A percentile compares a stretch with the other conserved stretches of the same genome.
Conservation (phyloP, 2,797 vertebrate species). For the Lagodon rhomboides region DNA sequence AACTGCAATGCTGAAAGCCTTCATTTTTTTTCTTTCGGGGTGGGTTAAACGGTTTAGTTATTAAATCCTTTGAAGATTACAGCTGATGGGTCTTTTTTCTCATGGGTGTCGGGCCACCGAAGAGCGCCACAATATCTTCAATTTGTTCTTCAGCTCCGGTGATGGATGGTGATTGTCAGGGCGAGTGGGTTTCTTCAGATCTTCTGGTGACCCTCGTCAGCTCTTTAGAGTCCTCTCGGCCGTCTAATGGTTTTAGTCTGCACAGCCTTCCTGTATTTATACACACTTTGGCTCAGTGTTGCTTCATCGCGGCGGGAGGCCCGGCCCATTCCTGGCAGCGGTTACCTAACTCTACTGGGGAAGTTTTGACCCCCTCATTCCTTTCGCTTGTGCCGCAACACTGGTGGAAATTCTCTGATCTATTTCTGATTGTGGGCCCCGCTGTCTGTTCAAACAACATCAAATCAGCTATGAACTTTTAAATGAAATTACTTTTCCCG, state of each 20-base stretch:
- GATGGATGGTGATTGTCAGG: slow-evolving; percentile 57
- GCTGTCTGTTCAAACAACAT: slow-evolving; percentile 37
- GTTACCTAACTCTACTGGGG: slow-evolving; percentile 75
- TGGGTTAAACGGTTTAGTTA: slow-evolving; percentile 40
- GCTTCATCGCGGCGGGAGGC: slow-evolving; percentile 70
- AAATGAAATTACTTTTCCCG: slow-evolving; percentile 61
- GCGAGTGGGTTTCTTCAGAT: slow-evolving; percentile 57
- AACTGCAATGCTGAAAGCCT: slow-evolving; percentile 82
- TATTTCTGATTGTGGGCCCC: slow-evolving; percentile 39
- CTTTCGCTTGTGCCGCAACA: slow-evolving; percentile 52
- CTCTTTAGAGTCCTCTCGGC: slow-evolving; percentile 34
- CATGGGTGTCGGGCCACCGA: slow-evolving; percentile 62
- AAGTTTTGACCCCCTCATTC: slow-evolving; percentile 70
- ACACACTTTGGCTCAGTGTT: slow-evolving; percentile 60
- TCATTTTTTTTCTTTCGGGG: slow-evolving; percentile 75
- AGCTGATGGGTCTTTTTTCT: slow-evolving; percentile 61
- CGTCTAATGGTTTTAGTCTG: slow-evolving; percentile 33
- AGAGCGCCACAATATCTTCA: slow-evolving; percentile 56
- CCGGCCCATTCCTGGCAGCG: slow-evolving; percentile 74
- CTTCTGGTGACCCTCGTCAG: slow-evolving; percentile 57
- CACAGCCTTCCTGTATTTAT: slow-evolving; percentile 74
- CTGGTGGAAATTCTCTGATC: slow-evolving; percentile 50
- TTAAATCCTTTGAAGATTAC: slow-evolving; percentile 64
- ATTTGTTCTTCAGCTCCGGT: slow-evolving; percentile 57
- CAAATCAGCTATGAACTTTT: slow-evolving; percentile 53